Evolutionary conservation across 1,140 invertebrate species (phyloP), one percentile per base, ranked within the genome.

Genomic region (Achroia grisella): DNA sequence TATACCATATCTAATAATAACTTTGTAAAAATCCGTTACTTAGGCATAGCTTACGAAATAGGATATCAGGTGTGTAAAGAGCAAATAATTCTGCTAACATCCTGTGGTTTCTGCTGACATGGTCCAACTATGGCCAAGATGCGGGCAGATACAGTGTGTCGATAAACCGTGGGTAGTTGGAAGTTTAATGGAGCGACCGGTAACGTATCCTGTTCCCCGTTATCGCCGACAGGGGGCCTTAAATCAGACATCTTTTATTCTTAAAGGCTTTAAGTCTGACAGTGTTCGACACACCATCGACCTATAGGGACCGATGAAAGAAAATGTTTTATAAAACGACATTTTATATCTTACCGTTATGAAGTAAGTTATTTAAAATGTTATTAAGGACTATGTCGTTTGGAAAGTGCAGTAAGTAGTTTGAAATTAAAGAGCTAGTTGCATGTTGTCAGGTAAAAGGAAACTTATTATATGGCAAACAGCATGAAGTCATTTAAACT

Each of bases 81-180:
- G 48, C 43, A 69, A 66, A 70, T 72, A 74, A 77, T 69, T 78
- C 61, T 23, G 2, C 17, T 23, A 23, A 59, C 59, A 60, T 71
- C 63, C 54, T 51, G 52, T 49, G 52, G 46, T 56, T 48, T 49
- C 40, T 53, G 67, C 72, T 72, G 71, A 72, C 65, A 55, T 56
- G 45, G 53, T 56, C 48, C 54, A 56, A 72, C 55, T 74, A 59
- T 54, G 57, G 56, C 53, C 50, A 58, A 65, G 67, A 72, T 71
- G 72, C 67, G 62, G 68, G 65, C 54, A 57, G 72, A 73, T 76
- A 62, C 56, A 52, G 49, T 63, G 46, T 41, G 54, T 30, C 59
- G 67, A 71, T 76, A 74, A 74, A 70, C 62, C 62, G 69, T 61
- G 64, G 71, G 62, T 72, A 73, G 60, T 68, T 61, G 55, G 51